Percentiles rank a stretch among this genome's conserved stretches.
Evolutionary conservation across 1,140 invertebrate species (phyloP).

Genomic region (Holcopasites calliopsidis): DNA sequence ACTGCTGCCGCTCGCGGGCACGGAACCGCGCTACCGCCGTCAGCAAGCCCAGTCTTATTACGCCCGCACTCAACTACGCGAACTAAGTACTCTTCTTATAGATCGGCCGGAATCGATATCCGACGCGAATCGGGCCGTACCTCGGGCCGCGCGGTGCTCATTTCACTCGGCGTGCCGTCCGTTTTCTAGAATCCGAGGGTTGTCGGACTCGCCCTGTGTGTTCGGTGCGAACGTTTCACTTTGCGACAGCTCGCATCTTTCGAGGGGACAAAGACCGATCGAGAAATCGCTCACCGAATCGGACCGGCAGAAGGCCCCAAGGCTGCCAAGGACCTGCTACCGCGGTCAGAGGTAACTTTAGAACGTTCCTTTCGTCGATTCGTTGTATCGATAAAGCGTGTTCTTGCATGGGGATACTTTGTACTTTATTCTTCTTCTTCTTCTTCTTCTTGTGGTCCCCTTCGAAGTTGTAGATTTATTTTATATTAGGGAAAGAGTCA

Average conservation of each 20-base stretch:
- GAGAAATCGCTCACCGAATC: conserved; percentile 12
- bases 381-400: conserved; percentile 4
- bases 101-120: conserved; percentile 24
- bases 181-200: no score
- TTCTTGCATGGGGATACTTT: conserved; percentile 9
- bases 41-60: conserved; percentile 69
- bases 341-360: conserved; percentile 39
- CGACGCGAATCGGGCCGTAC: neutral
- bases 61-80: conserved; percentile 69
- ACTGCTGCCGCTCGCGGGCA: conserved; percentile 61
- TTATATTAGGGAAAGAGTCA: no score
- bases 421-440: neutral
- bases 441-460: neutral
- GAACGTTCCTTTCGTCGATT: conserved; percentile 30
- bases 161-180: no score
- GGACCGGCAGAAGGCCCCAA: no score
- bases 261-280: neutral
- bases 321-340: conserved; percentile 35
- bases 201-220: neutral
- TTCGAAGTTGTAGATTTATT: neutral
- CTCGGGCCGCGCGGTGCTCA: conserved; percentile 2
- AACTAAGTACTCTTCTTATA: conserved; percentile 64
- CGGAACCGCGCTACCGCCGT: conserved; percentile 65
- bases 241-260: neutral
- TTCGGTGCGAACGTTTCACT: neutral